Evolutionary conservation across 2,113 vertebrate genomes (phyloP), one percentile per base, ranked within the genome.

Genomic region (Heterotilapia buettikoferi): DNA sequence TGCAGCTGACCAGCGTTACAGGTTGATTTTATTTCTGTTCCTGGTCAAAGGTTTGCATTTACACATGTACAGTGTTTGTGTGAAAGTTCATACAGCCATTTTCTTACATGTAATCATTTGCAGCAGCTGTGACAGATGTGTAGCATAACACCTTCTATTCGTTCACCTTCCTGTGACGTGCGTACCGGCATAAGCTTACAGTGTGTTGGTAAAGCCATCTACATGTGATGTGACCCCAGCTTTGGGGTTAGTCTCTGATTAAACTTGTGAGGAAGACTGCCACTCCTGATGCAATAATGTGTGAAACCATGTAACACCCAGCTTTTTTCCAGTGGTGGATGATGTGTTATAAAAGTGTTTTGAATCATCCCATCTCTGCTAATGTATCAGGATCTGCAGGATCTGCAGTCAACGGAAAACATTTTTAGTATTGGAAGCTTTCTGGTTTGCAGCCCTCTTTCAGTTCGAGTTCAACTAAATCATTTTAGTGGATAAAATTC

Each of bases 201-300:
- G 45, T 52, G 2, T 1, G 8, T 24, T 24, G 52, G n/a, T n/a
- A 52, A 63, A 80, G 71, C 2, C 26, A 45, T 45, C 14, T 26
- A 2, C 7, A n/a, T 73, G 82, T 24, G 85, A 76, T 6, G 16
- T 57, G 31, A 82, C n/a, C 33, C 52, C 52, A 31, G 76, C 79
- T 87, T 26, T 82, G n/a, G 45, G 31, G 84, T 73, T 31, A 53
- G 8, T 52, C 83, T 85, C 36, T 87, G 40, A 87, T 83, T 87
- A 43, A 80, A 83, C 78, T 7, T 66, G 50, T 82, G 83, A 73
- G 6, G 40, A 31, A 80, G 87, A 52, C 61, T 66, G 24, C 78
- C 76, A 63, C 38, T 87, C 53, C 87, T 95, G 92, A 92, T 94
- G 94, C 88, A 94, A 92, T 73, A 78, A 84, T 47, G 56, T 73